These are phyloP conservation scores for Hypocryptadius cinnamomeus DNA, from an alignment of 2,113 vertebrate genomes.

Conservation along the genomic window DNA sequence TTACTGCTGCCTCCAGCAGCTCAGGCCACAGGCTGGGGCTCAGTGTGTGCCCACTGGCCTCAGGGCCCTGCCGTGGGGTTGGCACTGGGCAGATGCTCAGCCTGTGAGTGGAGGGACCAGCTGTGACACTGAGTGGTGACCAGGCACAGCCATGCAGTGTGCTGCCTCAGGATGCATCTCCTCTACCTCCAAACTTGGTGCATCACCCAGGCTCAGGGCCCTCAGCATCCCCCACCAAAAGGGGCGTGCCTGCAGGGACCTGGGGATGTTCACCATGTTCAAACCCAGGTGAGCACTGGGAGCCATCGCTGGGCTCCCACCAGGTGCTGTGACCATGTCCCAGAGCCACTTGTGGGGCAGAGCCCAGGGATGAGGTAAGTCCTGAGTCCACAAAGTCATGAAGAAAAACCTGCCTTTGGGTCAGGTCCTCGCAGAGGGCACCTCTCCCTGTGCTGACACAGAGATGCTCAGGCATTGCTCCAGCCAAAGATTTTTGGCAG, in stretches of 20 bases:
- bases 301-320: accelerated
- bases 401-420: not conserved
- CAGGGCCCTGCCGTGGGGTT: accelerated
- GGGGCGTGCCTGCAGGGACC: not conserved
- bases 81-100: not conserved
- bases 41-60: accelerated
- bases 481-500: not conserved
- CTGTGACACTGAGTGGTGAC: accelerated
- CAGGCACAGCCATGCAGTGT: not conserved
- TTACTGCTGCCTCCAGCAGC: not conserved
- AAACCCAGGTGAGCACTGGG: not conserved
- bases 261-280: accelerated
- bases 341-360: accelerated
- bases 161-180: not conserved
- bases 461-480: not conserved
- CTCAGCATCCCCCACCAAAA: too few relatives aligned
- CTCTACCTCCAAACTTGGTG: accelerated
- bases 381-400: accelerated
- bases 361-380: not conserved
- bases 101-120: not conserved
- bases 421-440: not conserved
- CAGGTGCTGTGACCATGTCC: accelerated
- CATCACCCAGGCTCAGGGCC: accelerated
- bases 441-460: not conserved
- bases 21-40: not conserved